Evolutionary conservation across 37 sponge, comb jelly and placozoan genomes (phyloP).

Genomic region (Theonella swinhoei): DNA sequence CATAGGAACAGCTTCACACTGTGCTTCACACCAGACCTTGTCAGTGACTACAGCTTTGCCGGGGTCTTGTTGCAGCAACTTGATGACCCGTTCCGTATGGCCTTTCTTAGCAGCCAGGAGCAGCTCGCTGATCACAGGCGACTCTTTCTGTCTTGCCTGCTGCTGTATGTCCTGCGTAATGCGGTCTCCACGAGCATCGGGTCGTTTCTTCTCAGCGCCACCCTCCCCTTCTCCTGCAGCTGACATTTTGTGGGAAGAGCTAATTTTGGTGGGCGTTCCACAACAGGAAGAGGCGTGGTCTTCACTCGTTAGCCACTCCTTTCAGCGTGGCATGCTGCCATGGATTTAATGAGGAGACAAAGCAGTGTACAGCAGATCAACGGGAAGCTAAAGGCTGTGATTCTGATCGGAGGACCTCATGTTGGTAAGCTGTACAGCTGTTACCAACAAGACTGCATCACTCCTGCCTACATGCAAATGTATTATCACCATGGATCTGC

Average conservation of each 20-base stretch:
- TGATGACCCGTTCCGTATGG: constrained; percentile 15
- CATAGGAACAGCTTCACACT: background rate
- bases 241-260: too few species aligned
- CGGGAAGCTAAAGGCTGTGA: constrained; percentile 84
- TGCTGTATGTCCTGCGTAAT: constrained; percentile 17
- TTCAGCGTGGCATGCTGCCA: too few species aligned
- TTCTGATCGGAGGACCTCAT: constrained; percentile 96
- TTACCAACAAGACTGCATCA: too few species aligned
- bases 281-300: background rate
- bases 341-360: constrained; percentile 1
- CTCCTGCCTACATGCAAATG: too few species aligned
- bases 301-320: too few species aligned
- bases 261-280: too few species aligned
- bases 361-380: background rate
- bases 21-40: background rate
- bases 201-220: too few species aligned
- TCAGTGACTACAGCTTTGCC: constrained; percentile 7
- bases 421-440: constrained; percentile 64
- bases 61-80: constrained; percentile 6
- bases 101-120: constrained; percentile 53
- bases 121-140: constrained; percentile 37
- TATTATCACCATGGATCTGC: too few species aligned
- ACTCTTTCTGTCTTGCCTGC: constrained; percentile 23
- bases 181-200: background rate
- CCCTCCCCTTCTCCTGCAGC: too few species aligned